These are phyloP conservation scores for Eupithecia tripunctaria DNA, from an alignment of 2,888 invertebrate species.

Conservation along the genomic window DNA sequence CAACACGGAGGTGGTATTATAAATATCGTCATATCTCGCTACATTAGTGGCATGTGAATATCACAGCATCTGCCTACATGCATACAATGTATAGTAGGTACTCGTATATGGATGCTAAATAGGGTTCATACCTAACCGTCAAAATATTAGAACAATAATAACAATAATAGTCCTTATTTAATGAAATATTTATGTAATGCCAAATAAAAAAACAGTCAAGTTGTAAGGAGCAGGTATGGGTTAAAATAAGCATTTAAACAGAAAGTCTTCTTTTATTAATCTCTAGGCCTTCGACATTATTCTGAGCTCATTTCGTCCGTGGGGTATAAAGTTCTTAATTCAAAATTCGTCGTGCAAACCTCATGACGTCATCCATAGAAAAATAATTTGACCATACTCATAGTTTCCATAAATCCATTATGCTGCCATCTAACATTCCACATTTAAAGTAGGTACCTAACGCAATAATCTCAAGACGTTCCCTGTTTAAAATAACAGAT, in stretches of 20 bases:
- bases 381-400: not conserved
- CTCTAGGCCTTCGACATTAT: not conserved
- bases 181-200: too few species aligned
- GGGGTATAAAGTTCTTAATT: not conserved
- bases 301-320: not conserved
- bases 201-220: too few species aligned
- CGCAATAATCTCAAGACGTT: conserved; percentile 67
- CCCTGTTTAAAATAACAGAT: conserved; percentile 74
- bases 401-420: conserved; percentile 2
- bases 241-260: too few species aligned
- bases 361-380: not conserved
- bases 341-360: not conserved
- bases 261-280: not conserved
- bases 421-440: not conserved
- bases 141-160: too few species aligned
- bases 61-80: too few species aligned
- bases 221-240: not conserved
- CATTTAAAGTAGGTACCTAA: conserved; percentile 51
- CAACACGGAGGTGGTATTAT: too few species aligned
- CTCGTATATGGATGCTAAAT: too few species aligned
- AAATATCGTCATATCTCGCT: too few species aligned
- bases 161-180: too few species aligned
- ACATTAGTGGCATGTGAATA: too few species aligned
- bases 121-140: too few species aligned
- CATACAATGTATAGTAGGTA: too few species aligned